Evolutionary conservation across 1,140 invertebrate species (phyloP).

Genomic region (Dysdera silvatica): DNA sequence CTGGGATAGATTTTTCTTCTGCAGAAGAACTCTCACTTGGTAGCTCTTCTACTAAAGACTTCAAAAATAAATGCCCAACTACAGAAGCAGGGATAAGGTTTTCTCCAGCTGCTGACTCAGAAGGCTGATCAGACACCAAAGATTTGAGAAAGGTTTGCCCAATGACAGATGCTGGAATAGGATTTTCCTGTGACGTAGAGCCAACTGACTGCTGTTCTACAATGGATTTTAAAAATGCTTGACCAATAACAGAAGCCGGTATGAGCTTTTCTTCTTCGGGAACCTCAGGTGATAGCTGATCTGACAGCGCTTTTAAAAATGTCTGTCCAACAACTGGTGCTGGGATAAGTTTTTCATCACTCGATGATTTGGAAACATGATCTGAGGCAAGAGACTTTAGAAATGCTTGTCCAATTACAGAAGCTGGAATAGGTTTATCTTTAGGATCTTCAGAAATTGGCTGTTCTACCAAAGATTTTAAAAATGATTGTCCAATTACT

Average conservation of each 20-base stretch:
- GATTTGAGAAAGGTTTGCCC: conserved; percentile 20
- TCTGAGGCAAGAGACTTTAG: conserved; percentile 21
- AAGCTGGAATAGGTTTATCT: background rate
- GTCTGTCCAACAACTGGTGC: conserved; percentile 18
- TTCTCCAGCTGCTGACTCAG: background rate
- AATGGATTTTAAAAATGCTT: conserved; percentile 8
- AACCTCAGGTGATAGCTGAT: background rate
- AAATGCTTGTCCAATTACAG: conserved; percentile 16
- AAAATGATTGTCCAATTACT: too few species aligned
- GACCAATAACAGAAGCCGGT: conserved; percentile 9
- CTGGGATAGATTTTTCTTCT: conserved; percentile 11
- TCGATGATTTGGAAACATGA: too few species aligned
- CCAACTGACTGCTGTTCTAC: too few species aligned
- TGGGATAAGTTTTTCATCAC: conserved; percentile 4
- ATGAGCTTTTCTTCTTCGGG: background rate
- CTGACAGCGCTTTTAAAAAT: conserved; percentile 19
- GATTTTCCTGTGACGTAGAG: too few species aligned
- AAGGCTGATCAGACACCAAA: too few species aligned
- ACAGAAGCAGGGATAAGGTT: conserved; percentile 4
- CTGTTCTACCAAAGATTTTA: too few species aligned
- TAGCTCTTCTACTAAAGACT: background rate
- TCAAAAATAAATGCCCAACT: conserved; percentile 17
- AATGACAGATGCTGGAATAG: conserved; percentile 21
- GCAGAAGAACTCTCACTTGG: background rate
- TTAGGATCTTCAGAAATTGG: too few species aligned